phyloP scores from a whole-genome alignment of 1,140 invertebrate genomes.

The Zaprionus ghesquierei region DNA sequence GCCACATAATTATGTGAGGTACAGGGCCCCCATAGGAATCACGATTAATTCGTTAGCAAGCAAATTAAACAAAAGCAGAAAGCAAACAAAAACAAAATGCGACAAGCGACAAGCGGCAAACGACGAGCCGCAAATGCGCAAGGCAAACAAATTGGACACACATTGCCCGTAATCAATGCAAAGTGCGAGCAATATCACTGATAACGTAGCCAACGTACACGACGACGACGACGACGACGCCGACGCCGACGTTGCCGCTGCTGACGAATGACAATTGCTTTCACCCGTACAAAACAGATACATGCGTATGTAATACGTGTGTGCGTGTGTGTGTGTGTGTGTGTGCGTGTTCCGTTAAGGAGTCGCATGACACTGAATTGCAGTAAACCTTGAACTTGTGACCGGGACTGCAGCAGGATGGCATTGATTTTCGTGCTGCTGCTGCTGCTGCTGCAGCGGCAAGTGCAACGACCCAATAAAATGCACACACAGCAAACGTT shows the following conservation, averaged over 20 bases:
- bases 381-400: conserved; percentile 60
- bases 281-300: neutral
- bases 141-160: conserved; percentile 63
- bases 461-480: conserved; percentile 32
- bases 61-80: conserved; percentile 59
- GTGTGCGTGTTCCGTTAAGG: neutral
- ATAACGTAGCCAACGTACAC: conserved; percentile 3
- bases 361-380: conserved; percentile 34
- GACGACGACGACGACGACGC: no score
- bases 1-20: conserved; percentile 55
- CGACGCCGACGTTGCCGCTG: neutral
- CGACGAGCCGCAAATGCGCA: conserved; percentile 33
- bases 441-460: neutral
- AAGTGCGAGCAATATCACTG: conserved; percentile 2
- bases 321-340: neutral
- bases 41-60: conserved; percentile 74
- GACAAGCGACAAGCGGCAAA: neutral
- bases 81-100: conserved; percentile 49
- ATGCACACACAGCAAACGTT: neutral
- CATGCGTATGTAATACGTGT: neutral
- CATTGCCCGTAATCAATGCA: conserved; percentile 12
- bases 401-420: conserved; percentile 22
- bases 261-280: conserved; percentile 1
- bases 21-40: conserved; percentile 49
- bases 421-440: conserved; percentile 61